phyloP scores from a whole-genome alignment of 2,113 vertebrate species.

The Brevimyrus niger region DNA sequence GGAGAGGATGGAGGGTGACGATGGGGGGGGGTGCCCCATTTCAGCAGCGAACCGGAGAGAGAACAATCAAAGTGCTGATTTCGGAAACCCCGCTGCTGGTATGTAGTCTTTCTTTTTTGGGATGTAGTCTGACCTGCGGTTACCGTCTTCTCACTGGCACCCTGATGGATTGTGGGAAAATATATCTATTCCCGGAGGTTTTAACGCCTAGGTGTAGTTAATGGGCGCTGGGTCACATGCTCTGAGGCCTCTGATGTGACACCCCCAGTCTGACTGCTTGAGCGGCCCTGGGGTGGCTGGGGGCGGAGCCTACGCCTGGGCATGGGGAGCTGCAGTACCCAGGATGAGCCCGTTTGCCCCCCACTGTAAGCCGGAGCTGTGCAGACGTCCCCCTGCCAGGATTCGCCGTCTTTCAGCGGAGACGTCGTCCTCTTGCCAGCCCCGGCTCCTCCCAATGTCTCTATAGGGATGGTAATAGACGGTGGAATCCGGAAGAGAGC shows the following conservation, averaged over 20 bases:
- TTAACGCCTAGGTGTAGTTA: neutral
- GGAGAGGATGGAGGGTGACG: no score
- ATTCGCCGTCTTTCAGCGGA: constrained; percentile 4
- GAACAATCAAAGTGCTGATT: neutral
- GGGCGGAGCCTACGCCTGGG: neutral
- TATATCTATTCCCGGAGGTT: neutral
- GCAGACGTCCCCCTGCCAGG: neutral
- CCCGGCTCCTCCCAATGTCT: neutral
- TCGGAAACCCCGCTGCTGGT: neutral
- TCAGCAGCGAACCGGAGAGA: neutral
- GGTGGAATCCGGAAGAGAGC: neutral
- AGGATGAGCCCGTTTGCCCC: neutral
- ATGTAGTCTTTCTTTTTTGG: neutral
- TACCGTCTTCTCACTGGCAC: neutral
- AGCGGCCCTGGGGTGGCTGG: neutral
- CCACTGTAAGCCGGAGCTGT: neutral
- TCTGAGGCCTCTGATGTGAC: neutral
- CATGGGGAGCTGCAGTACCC: neutral
- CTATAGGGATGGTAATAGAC: constrained; percentile 26
- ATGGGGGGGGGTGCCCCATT: neutral
- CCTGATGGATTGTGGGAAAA: constrained; percentile 19
- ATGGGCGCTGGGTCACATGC: neutral
- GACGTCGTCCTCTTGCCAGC: neutral
- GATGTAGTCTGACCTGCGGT: neutral
- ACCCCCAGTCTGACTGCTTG: neutral